phyloP scores from a whole-genome alignment of 1,140 invertebrate genomes.

The Hyles euphorbiae region DNA sequence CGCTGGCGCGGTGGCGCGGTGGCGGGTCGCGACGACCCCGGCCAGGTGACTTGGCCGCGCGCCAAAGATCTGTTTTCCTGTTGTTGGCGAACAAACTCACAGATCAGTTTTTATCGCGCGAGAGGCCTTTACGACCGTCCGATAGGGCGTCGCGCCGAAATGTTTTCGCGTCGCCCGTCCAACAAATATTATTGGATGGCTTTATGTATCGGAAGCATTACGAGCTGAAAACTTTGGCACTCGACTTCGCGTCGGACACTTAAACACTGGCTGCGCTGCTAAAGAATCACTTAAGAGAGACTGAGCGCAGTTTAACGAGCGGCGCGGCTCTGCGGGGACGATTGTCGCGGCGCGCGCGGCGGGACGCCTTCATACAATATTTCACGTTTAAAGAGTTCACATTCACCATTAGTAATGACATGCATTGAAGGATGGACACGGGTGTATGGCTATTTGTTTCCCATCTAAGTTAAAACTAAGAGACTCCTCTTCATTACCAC shows the following conservation, averaged over 20 bases:
- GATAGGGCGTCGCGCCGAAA: constrained; percentile 52
- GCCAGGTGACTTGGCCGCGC: constrained; percentile 65
- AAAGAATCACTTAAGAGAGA: no score
- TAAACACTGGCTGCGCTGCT: no score
- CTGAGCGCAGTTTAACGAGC: no score
- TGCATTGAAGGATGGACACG: no score
- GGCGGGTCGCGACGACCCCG: constrained; percentile 31
- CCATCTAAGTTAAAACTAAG: no score
- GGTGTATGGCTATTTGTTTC: no score
- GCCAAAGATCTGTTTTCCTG: constrained; percentile 73
- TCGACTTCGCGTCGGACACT: constrained; percentile 28
- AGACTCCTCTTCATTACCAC: no score
- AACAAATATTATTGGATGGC: constrained; percentile 63
- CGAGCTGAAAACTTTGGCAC: constrained; percentile 70
- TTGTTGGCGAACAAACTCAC: constrained; percentile 62
- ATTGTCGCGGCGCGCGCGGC: no score
- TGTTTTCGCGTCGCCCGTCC: constrained; percentile 60
- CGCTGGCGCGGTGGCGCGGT: constrained; percentile 15
- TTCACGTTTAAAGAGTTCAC: no score
- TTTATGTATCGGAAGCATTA: constrained; percentile 74
- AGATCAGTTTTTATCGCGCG: constrained; percentile 75
- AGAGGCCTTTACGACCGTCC: constrained; percentile 70
- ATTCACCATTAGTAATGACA: no score
- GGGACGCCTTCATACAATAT: no score
- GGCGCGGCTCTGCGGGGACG: no score